Evolutionary conservation across 30 jellyfish, hydroid and myxozoan genomes (phyloP).

Genomic region (Aurelia sp.): DNA sequence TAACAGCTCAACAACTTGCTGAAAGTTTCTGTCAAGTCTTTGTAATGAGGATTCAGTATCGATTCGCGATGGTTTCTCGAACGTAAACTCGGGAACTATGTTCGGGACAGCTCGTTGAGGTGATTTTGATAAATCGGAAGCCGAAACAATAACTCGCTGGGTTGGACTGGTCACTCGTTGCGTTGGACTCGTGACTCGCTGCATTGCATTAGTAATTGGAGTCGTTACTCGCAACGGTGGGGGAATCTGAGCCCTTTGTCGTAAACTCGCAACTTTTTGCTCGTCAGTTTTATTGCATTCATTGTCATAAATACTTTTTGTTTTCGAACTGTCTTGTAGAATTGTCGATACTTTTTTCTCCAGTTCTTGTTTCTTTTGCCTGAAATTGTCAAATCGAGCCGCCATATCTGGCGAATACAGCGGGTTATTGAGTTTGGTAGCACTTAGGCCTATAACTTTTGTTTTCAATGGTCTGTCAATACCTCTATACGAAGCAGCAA

Average conservation of each 20-base stretch:
- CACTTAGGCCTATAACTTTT: slow-evolving; percentile 79
- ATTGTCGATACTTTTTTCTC: slow-evolving; percentile 89
- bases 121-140: slow-evolving; percentile 48
- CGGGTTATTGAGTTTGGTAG: slow-evolving; percentile 53
- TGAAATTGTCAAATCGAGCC: slow-evolving; percentile 82
- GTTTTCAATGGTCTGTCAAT: slow-evolving; percentile 74
- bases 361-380: slow-evolving; percentile 82
- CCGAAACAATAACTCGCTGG: slow-evolving; percentile 74
- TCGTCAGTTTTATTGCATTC: slow-evolving; percentile 67
- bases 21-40: slow-evolving; percentile 86
- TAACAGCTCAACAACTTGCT: slow-evolving; percentile 87
- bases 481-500: slow-evolving; percentile 78
- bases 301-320: slow-evolving; percentile 56
- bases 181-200: slow-evolving; percentile 25
- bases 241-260: slow-evolving; percentile 51
- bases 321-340: slow-evolving; percentile 77
- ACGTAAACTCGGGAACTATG: slow-evolving; percentile 11
- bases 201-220: slow-evolving; percentile 21
- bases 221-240: slow-evolving; percentile 26
- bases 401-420: slow-evolving; percentile 84
- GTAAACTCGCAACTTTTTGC: slow-evolving; percentile 78
- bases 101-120: slow-evolving; percentile 58
- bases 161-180: slow-evolving; percentile 33
- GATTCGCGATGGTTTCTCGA: slow-evolving; percentile 29
- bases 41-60: slow-evolving; percentile 58